Conservation (phyloP, 2,888 invertebrate genomes). For the Agonopterix subpropinquella region DNA sequence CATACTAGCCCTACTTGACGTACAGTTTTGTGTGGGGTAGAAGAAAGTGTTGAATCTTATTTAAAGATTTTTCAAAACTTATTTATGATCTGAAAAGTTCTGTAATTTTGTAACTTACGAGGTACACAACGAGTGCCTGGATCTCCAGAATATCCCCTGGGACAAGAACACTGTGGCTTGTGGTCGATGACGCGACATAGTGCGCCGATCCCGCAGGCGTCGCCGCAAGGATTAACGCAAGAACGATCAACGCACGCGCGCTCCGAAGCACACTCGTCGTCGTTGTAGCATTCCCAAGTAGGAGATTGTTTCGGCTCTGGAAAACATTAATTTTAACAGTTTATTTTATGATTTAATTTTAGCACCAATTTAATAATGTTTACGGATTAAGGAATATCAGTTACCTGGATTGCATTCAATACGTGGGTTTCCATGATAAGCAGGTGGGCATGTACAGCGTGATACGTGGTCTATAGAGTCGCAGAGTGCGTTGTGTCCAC, state of each 20-base stretch:
- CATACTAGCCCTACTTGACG: too few relatives aligned
- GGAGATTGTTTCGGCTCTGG: conserved; percentile 59
- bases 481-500: conserved; percentile 90
- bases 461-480: conserved; percentile 84
- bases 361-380: too few relatives aligned
- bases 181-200: conserved; percentile 88
- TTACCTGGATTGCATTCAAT: conserved; percentile 82
- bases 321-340: conserved; percentile 7
- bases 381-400: conserved; percentile 4
- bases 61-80: neutral
- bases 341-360: too few relatives aligned
- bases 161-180: conserved; percentile 86
- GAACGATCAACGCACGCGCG: conserved; percentile 84
- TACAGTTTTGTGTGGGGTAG: neutral
- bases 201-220: conserved; percentile 87
- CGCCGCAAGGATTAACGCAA: conserved; percentile 87
- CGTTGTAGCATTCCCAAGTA: conserved; percentile 82
- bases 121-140: conserved; percentile 83
- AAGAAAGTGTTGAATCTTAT: neutral
- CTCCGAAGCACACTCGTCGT: conserved; percentile 86
- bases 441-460: conserved; percentile 85
- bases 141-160: conserved; percentile 84
- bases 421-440: conserved; percentile 86
- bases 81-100: neutral
- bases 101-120: conserved; percentile 77